phyloP scores from a whole-genome alignment of 2,888 invertebrate species.

The Marronus borbonicus region DNA sequence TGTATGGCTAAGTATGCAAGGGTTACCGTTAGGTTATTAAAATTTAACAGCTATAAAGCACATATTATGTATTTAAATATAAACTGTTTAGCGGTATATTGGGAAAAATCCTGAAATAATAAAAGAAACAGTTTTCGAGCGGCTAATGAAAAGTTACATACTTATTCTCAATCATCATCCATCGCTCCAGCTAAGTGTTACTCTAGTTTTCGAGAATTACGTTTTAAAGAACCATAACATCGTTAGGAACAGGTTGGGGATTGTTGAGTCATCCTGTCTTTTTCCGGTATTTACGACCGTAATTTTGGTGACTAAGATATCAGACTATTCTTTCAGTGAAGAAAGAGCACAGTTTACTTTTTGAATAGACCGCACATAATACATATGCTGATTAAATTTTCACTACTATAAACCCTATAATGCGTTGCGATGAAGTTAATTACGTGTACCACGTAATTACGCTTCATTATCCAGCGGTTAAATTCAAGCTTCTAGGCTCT shows the following conservation, averaged over 20 bases:
- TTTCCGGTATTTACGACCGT: slow-evolving; percentile 39
- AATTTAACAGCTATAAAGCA: too few species aligned
- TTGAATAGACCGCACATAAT: neutral
- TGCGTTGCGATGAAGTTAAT: slow-evolving; percentile 12
- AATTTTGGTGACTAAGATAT: slow-evolving; percentile 34
- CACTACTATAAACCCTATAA: neutral
- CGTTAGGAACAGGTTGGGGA: slow-evolving; percentile 10
- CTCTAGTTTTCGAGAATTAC: slow-evolving; percentile 4
- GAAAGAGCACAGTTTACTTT: slow-evolving; percentile 14
- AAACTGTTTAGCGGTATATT: too few species aligned
- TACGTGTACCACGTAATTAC: neutral
- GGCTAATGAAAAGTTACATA: too few species aligned
- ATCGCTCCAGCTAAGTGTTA: too few species aligned
- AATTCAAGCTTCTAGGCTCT: slow-evolving; percentile 12
- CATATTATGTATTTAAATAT: too few species aligned
- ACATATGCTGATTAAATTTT: neutral
- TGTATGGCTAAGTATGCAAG: too few species aligned
- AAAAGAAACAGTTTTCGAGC: too few species aligned
- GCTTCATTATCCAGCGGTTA: neutral
- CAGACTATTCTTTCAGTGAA: neutral
- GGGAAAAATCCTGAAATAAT: too few species aligned
- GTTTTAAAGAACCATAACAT: neutral
- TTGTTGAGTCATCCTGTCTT: slow-evolving; percentile 33
- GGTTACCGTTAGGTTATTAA: too few species aligned
- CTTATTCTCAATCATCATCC: too few species aligned